Evolutionary conservation across 2,888 invertebrate genomes (phyloP).

Genomic region (Branchipolynoe longqiensis): DNA sequence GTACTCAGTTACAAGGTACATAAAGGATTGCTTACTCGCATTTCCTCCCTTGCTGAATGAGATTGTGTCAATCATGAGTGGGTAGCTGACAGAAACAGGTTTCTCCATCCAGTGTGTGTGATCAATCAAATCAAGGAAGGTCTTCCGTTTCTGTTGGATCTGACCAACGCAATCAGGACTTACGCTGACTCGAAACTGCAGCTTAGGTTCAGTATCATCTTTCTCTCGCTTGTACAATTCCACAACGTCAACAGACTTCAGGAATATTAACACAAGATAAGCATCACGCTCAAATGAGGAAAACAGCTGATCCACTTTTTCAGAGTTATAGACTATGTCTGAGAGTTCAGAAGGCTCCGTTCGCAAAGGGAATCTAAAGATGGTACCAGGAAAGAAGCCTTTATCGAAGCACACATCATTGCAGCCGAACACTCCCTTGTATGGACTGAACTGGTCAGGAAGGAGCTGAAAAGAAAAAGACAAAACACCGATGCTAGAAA

Average conservation of each 20-base stretch:
- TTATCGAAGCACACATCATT: constrained; percentile 61
- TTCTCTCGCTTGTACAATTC: constrained; percentile 64
- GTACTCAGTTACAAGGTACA: constrained; percentile 63
- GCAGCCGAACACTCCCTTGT: constrained; percentile 71
- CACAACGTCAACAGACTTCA: constrained; percentile 73
- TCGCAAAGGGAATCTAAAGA: constrained; percentile 78
- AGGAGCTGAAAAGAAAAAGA: constrained; percentile 36
- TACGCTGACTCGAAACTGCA: constrained; percentile 59
- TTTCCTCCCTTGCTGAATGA: background rate
- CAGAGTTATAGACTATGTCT: constrained; percentile 69
- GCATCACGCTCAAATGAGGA: constrained; percentile 71
- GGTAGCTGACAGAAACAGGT: constrained; percentile 39
- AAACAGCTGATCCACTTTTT: constrained; percentile 71
- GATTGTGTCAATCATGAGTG: constrained; percentile 52
- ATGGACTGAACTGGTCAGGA: constrained; percentile 69
- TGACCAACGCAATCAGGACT: constrained; percentile 33
- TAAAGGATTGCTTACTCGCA: constrained; percentile 6
- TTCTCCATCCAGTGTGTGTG: constrained; percentile 34
- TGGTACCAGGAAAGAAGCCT: constrained; percentile 72
- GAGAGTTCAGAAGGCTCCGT: constrained; percentile 71
- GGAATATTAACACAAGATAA: constrained; percentile 72
- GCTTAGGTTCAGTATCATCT: constrained; percentile 12
- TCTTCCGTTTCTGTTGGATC: constrained; percentile 43
- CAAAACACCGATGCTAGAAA: background rate
- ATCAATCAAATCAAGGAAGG: constrained; percentile 13